phyloP scores from a whole-genome alignment of 2,113 vertebrate genomes.

The Malaclemys terrapin region DNA sequence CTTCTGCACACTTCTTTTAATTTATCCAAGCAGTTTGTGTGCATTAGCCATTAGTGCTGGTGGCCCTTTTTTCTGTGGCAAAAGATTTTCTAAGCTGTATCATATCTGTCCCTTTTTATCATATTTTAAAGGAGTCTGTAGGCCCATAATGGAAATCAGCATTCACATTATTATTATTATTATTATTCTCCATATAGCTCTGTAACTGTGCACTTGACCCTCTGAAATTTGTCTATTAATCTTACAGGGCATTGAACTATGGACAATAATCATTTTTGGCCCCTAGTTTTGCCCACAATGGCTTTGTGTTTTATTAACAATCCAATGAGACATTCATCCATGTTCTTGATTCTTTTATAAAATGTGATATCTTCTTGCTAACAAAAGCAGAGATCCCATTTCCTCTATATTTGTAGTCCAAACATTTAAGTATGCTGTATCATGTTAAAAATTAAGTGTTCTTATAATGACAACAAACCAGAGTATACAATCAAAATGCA shows the following conservation, averaged over 20 bases:
- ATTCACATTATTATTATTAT: neutral
- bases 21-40: neutral
- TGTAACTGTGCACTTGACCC: neutral
- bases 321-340: neutral
- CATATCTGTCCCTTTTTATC: neutral
- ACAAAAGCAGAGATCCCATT: neutral
- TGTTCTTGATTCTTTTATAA: neutral
- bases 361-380: neutral
- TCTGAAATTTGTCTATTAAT: conserved; percentile 23
- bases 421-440: neutral
- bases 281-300: neutral
- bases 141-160: neutral
- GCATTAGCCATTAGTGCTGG: neutral
- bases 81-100: accelerated
- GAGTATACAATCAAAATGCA: neutral
- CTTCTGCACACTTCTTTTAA: accelerated
- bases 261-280: conserved; percentile 22
- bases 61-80: neutral
- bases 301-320: neutral
- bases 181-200: neutral
- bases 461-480: neutral
- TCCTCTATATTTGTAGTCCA: neutral
- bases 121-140: neutral
- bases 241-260: neutral
- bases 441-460: neutral